Evolutionary conservation across 1,140 invertebrate genomes (phyloP), one percentile per base, ranked within the genome.

Genomic region (Drosophila funebris): DNA sequence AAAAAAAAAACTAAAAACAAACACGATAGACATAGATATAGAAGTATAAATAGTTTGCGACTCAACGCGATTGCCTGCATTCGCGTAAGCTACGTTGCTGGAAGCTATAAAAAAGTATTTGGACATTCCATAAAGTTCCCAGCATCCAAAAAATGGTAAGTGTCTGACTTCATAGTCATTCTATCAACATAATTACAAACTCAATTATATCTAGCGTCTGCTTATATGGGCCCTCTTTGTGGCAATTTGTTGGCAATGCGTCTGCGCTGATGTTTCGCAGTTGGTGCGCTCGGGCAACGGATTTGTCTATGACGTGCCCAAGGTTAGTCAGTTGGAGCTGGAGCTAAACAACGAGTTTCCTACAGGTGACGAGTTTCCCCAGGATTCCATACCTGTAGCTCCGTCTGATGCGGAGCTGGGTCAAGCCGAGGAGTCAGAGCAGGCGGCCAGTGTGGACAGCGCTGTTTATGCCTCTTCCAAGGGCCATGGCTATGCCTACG

Each of bases 1-100:
- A 83, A 20, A 57, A 41, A 57, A 39, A 41, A 37, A 27, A 18
- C 27, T 11, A 27, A 16, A 57, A 71, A 52, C 69, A 63, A 85
- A 75, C 69, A 81, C 52, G 63, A 41, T 71, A 67, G 37, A 58
- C 43, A 77, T 46, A 62, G 46, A 43, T 89, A 61, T 88, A 88
- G 79, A 87, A 82, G 83, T 87, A 87, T 87, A 87, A 87, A 87
- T 87, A 87, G 83, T 88, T 79, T 72, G 71, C 44, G 72, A 71
- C 56, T 58, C 39, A 44, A 22, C 68, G 76, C 76, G 67, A 56
- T 61, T 69, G 83, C 63, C 63, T 87, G 83, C 83, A 87, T 87
- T 87, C 83, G 78, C 44, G 61, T 39, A 57, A 76, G 78, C 48
- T 63, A 75, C 78, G 76, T 69, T 69, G 71, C 71, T 68, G 64